A percentile compares a stretch with the other conserved stretches of the same genome.
phyloP scores from a whole-genome alignment of 2,113 vertebrate genomes.

The Myxocyprinus asiaticus region DNA sequence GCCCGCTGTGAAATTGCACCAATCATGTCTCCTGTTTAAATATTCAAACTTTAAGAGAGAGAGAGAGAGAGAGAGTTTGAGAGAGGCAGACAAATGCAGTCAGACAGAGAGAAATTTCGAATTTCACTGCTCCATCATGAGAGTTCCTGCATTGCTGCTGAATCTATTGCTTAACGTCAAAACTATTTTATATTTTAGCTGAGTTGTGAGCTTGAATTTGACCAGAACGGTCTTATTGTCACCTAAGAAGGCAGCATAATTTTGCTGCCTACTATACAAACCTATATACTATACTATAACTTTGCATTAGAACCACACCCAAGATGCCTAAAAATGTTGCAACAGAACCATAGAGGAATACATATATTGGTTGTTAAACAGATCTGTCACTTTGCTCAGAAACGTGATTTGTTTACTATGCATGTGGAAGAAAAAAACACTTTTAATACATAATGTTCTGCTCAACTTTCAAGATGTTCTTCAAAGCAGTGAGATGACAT shows the following conservation, averaged over 20 bases:
- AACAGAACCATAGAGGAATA: too few species aligned
- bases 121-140: background rate
- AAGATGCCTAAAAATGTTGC: too few species aligned
- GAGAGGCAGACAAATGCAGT: background rate
- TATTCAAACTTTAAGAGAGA: slow-evolving; percentile 28
- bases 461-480: slow-evolving; percentile 11
- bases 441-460: background rate
- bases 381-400: too few species aligned
- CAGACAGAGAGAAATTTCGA: background rate
- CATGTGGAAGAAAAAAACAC: too few species aligned
- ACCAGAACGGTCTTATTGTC: too few species aligned
- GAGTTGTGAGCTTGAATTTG: background rate
- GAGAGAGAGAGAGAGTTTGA: background rate
- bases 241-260: too few species aligned
- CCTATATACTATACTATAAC: too few species aligned
- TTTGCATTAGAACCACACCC: too few species aligned
- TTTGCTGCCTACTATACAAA: too few species aligned
- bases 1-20: slow-evolving; percentile 46
- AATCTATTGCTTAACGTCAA: background rate
- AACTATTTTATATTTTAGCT: background rate
- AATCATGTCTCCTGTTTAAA: slow-evolving; percentile 39
- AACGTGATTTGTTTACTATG: background rate
- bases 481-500: background rate
- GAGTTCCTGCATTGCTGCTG: background rate
- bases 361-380: too few species aligned